These are phyloP conservation scores for Cerceris ruficornis DNA, from an alignment of 2,888 invertebrate genomes.

Conservation along the genomic window DNA sequence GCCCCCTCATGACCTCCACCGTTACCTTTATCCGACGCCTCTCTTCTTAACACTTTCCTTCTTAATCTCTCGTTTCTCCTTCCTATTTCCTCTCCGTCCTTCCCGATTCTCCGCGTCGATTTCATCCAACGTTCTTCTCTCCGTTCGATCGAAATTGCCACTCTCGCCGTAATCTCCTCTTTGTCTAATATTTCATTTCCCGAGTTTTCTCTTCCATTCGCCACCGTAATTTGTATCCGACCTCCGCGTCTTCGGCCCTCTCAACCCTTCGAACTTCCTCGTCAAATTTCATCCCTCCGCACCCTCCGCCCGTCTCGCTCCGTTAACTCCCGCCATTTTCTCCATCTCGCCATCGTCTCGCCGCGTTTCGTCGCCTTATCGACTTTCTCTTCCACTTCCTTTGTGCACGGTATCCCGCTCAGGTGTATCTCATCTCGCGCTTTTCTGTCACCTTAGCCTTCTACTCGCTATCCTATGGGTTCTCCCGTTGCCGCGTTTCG, in stretches of 20 bases:
- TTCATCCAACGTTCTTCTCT: not conserved
- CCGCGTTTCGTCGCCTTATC: not conserved
- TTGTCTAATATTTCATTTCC: not conserved
- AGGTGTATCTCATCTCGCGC: not conserved
- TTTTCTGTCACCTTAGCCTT: constrained; percentile 37
- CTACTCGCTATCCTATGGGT: constrained; percentile 18
- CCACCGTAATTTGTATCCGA: constrained; percentile 14
- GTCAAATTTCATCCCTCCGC: not conserved
- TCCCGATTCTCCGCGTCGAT: not conserved
- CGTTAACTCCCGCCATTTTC: not conserved
- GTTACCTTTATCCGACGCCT: not conserved
- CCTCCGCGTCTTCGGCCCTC: not conserved
- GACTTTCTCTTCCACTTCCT: not conserved
- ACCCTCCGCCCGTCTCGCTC: not conserved
- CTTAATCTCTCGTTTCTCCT: not conserved
- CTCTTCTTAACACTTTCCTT: not conserved
- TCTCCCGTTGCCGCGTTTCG: constrained; percentile 34
- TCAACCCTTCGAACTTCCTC: not conserved
- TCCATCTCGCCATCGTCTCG: not conserved
- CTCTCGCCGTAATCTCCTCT: constrained; percentile 15
- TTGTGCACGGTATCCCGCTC: not conserved
- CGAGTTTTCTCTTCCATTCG: constrained; percentile 5
- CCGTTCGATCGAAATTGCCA: too few species aligned
- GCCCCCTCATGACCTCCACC: not conserved
- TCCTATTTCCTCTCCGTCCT: not conserved